These are phyloP conservation scores for Gnathonemus longibarbis DNA, from an alignment of 2,113 vertebrate species.

Conservation along the genomic window DNA sequence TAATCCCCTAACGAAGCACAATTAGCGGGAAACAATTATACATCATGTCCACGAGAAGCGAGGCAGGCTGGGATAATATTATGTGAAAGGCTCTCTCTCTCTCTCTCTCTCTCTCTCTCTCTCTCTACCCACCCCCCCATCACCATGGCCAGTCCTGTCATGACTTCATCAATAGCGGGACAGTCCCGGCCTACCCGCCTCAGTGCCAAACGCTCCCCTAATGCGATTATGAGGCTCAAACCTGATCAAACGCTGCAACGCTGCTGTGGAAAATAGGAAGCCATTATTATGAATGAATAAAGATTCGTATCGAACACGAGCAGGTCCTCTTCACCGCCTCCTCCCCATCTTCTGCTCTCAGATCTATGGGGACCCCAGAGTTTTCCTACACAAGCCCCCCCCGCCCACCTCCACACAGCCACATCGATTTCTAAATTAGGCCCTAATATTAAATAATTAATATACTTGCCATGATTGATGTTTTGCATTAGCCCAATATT, in stretches of 20 bases:
- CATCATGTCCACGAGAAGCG: constrained; percentile 48
- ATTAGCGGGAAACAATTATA: constrained; percentile 61
- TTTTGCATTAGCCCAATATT: constrained; percentile 99
- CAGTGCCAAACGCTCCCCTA: constrained; percentile 76
- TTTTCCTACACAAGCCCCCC: constrained; percentile 56
- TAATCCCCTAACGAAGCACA: constrained; percentile 63
- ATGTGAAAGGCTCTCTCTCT: constrained; percentile 24
- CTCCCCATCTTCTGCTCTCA: constrained; percentile 77
- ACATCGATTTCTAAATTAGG: constrained; percentile 99
- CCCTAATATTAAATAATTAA: constrained; percentile 99
- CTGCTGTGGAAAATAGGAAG: constrained; percentile 73
- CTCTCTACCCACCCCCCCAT: background rate
- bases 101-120: constrained; percentile 5
- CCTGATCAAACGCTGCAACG: constrained; percentile 61
- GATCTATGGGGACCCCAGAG: constrained; percentile 77
- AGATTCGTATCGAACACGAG: constrained; percentile 77
- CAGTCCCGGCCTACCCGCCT: constrained; percentile 50
- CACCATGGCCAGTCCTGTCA: constrained; percentile 46
- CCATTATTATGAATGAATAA: constrained; percentile 92
- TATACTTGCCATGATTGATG: constrained; percentile 99
- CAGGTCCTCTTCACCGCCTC: constrained; percentile 48
- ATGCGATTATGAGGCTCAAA: constrained; percentile 82
- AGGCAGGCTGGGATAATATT: constrained; percentile 36
- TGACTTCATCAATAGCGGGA: constrained; percentile 70
- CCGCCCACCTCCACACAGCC: constrained; percentile 41